phyloP scores from a whole-genome alignment of 2,113 vertebrate species.

The Alligator mississippiensis region DNA sequence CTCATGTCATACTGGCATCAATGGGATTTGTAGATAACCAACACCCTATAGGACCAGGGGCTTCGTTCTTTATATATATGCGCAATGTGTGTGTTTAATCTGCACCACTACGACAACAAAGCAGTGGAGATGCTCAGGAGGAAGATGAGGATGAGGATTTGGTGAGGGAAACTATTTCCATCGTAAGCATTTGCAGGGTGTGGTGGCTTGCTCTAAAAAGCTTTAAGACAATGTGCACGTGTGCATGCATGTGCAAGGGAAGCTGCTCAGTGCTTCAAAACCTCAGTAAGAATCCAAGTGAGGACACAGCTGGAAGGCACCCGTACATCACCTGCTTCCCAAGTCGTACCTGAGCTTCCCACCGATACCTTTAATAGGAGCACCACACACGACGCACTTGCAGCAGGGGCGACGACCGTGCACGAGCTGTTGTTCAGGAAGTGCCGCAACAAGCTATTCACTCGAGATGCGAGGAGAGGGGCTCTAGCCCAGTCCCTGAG shows the following conservation, averaged over 20 bases:
- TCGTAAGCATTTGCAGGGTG: background rate
- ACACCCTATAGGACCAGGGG: background rate
- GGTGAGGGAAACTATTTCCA: background rate
- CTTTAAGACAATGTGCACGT: background rate
- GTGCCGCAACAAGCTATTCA: rapidly evolving
- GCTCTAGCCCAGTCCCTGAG: background rate
- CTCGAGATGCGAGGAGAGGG: background rate
- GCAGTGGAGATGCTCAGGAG: background rate
- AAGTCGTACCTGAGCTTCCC: background rate
- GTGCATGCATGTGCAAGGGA: background rate
- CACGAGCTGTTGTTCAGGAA: background rate
- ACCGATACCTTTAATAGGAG: background rate
- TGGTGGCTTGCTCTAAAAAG: background rate
- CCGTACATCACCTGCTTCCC: background rate
- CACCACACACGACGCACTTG: background rate
- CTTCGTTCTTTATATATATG: background rate
- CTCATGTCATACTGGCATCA: background rate
- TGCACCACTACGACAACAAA: background rate
- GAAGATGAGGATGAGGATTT: background rate
- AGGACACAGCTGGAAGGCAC: background rate
- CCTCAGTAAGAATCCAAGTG: background rate
- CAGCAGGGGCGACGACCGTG: background rate
- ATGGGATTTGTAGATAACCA: background rate
- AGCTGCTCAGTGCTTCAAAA: background rate
- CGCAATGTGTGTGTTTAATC: too few relatives aligned